These are phyloP conservation scores for Phengaris alcon DNA, from an alignment of 2,888 invertebrate genomes.

Conservation along the genomic window DNA sequence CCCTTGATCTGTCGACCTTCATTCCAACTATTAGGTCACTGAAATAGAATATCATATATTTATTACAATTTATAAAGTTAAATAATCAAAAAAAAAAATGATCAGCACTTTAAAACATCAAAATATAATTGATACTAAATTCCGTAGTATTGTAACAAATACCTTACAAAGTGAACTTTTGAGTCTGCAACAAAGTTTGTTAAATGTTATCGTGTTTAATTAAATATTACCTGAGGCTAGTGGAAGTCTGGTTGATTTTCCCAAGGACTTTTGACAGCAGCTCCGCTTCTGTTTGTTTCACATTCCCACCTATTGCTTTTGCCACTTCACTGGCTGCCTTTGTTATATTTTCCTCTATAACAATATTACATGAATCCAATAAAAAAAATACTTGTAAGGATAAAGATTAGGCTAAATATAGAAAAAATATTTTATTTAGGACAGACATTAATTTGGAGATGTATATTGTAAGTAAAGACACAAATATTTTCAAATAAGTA, in stretches of 20 bases:
- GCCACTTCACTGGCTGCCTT: slow-evolving; percentile 87
- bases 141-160: too few species aligned
- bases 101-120: too few species aligned
- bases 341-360: slow-evolving; percentile 66
- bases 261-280: slow-evolving; percentile 84
- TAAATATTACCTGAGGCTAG: slow-evolving; percentile 57
- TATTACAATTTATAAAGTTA: neutral
- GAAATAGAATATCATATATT: slow-evolving; percentile 39
- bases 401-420: too few species aligned
- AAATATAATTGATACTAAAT: neutral
- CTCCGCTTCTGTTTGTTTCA: slow-evolving; percentile 85
- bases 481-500: slow-evolving; percentile 5
- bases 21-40: slow-evolving; percentile 87
- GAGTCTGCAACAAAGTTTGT: too few species aligned
- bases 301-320: slow-evolving; percentile 82
- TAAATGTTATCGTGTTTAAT: neutral
- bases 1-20: slow-evolving; percentile 84
- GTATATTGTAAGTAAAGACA: neutral
- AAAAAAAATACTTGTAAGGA: too few species aligned
- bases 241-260: slow-evolving; percentile 68
- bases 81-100: neutral
- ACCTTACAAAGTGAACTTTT: too few species aligned
- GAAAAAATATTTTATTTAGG: too few species aligned
- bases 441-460: too few species aligned
- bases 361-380: neutral